Evolutionary conservation across 2,113 vertebrate species (phyloP).

Genomic region (Microcebus murinus): DNA sequence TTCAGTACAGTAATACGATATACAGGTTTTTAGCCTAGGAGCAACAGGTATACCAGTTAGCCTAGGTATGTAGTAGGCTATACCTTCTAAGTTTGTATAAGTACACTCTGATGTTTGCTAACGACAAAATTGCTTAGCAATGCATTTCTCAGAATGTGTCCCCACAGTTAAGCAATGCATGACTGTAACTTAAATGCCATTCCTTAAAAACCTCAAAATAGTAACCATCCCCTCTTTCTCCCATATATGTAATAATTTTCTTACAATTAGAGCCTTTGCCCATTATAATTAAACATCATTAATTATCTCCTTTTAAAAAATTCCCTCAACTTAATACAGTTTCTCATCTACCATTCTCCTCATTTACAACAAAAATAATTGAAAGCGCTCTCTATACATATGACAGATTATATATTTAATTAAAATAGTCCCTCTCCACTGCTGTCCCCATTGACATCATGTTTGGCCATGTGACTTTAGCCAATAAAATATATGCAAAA

Average conservation of each 20-base stretch:
- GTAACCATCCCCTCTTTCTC: neutral
- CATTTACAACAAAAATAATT: neutral
- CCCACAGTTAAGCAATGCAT: neutral
- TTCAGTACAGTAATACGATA: neutral
- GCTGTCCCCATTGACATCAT: neutral
- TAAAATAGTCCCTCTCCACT: neutral
- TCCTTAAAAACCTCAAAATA: constrained; percentile 32
- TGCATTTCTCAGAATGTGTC: neutral
- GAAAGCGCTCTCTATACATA: neutral
- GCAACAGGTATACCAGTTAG: neutral
- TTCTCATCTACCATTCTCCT: neutral
- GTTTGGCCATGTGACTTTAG: neutral
- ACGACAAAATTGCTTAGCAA: neutral
- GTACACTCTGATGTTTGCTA: neutral
- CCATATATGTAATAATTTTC: neutral
- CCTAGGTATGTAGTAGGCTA: neutral
- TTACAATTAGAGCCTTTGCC: neutral
- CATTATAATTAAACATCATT: neutral
- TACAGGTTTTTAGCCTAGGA: neutral
- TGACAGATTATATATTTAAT: neutral
- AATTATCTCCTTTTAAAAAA: neutral
- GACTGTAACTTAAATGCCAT: neutral
- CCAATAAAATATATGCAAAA: neutral
- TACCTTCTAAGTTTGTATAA: neutral
- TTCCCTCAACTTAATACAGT: neutral